phyloP scores from a whole-genome alignment of 2,888 invertebrate genomes.

The Andricus quercusramuli region DNA sequence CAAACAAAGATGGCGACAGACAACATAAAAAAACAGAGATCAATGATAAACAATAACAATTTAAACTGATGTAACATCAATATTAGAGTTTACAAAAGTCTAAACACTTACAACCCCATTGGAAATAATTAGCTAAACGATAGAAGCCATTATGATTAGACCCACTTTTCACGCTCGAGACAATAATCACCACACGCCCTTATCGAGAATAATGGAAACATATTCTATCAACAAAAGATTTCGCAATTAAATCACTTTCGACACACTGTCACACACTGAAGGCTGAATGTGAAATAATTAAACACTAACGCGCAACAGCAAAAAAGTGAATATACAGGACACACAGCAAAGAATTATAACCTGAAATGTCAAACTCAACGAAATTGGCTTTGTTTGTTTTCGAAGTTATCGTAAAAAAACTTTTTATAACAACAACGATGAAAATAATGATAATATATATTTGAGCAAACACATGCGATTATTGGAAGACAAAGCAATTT shows the following conservation, averaged over 20 bases:
- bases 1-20: not conserved
- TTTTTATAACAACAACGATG: not conserved
- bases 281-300: conserved; percentile 34
- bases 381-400: not conserved
- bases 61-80: not conserved
- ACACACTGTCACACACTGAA: not conserved
- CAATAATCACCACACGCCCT: not conserved
- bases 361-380: conserved; percentile 58
- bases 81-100: not conserved
- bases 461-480: not conserved
- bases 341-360: conserved; percentile 60
- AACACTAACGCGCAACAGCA: conserved; percentile 55
- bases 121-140: not conserved
- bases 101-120: not conserved
- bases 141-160: not conserved
- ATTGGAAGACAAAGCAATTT: conserved; percentile 41
- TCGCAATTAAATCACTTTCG: not conserved
- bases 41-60: conserved; percentile 19
- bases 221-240: not conserved
- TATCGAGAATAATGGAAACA: not conserved
- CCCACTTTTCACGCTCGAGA: not conserved
- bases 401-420: not conserved
- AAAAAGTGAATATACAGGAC: conserved; percentile 41
- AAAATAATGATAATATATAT: not conserved
- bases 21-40: not conserved